Percentiles rank a stretch among this genome's conserved stretches.
Conservation (phyloP, 2,888 invertebrate genomes). For the Drosophila nr. perissopoda region DNA sequence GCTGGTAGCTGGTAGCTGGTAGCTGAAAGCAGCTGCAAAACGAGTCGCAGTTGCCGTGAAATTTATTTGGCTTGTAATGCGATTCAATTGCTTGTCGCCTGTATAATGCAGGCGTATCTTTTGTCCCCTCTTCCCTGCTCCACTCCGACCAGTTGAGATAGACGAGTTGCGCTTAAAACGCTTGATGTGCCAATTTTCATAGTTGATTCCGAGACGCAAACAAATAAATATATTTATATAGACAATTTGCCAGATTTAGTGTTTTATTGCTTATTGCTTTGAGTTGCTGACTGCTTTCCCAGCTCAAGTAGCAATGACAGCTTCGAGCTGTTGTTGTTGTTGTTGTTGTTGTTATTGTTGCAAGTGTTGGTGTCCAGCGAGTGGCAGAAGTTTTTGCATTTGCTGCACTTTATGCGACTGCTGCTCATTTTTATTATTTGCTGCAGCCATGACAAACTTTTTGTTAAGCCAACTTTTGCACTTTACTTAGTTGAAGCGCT, state of each 20-base stretch:
- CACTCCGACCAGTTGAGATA: conserved; percentile 34
- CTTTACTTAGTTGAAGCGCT: conserved; percentile 52
- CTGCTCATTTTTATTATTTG: conserved; percentile 63
- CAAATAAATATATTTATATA: conserved; percentile 12
- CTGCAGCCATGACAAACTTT: conserved; percentile 60
- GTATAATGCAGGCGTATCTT: conserved; percentile 67
- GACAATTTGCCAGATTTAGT: conserved; percentile 55
- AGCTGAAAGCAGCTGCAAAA: conserved; percentile 33
- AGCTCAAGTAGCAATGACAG: conserved; percentile 51
- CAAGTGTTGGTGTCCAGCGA: conserved; percentile 39
- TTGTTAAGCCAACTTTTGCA: conserved; percentile 59
- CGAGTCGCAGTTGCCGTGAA: conserved; percentile 37
- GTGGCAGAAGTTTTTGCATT: conserved; percentile 65
- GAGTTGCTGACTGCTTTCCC: conserved; percentile 37
- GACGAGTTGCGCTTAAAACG: conserved; percentile 72
- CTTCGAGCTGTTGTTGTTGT: conserved; percentile 14
- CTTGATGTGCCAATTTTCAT: conserved; percentile 78
- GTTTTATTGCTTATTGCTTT: conserved; percentile 57
- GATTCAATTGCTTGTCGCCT: conserved; percentile 71
- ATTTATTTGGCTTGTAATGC: conserved; percentile 76
- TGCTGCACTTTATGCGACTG: conserved; percentile 59
- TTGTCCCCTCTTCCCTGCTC: conserved; percentile 21
- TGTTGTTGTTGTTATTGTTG: conserved; percentile 12
- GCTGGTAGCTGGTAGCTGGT: not conserved
- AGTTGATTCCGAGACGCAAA: conserved; percentile 49